Base-by-base conservation (phyloP, 1,140 invertebrate genomes). In the Leptopilina boulardi region DNA sequence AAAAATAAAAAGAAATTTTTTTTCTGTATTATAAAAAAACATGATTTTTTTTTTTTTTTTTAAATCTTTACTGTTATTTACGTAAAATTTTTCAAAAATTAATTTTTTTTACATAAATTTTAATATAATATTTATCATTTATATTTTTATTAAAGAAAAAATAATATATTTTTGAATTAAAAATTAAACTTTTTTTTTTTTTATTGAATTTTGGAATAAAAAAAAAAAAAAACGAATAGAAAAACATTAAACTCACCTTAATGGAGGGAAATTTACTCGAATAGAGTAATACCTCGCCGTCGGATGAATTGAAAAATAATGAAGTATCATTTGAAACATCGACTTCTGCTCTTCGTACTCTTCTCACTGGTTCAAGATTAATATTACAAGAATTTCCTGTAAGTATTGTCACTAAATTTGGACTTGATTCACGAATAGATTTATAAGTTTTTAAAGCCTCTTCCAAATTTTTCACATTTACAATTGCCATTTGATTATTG, bases 311-410 rank as follows among this genome's bases (percentile, higher is more conserved):
- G 26, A 66, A n/a, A 66, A 66, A 66, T 6, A 66, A 8, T n/a
- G 13, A 23, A 30, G 59, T 73, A 3, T 82, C 56, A 8, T 77
- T 73, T 2, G 78, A 70, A 30, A 71, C 26, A 18, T 81, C 81
- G 0, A n/a, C 30, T n/a, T 74, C n/a, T 8, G 15, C 56, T n/a
- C 42, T n/a, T 51, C 15, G 76, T 0, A 74, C 83, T 74, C 89
- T 87, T 56, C 84, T 88, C 11, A 77, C 76, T 19, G 89, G 82
- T 19, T 89, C 88, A 5, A 79, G 42, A 54, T 77, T 85, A 56
- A 84, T 88, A 78, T 41, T 83, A 73, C 90, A 91, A 4, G 80
- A 81, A 42, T 80, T 86, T 34, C 90, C 90, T n/a, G 89, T 90
- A 5, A 91, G 73, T 18, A 80, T 80, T 41, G 83, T 83, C 56